Base-by-base conservation (phyloP, 2,888 invertebrate species). In the Leptopterna dolabrata region DNA sequence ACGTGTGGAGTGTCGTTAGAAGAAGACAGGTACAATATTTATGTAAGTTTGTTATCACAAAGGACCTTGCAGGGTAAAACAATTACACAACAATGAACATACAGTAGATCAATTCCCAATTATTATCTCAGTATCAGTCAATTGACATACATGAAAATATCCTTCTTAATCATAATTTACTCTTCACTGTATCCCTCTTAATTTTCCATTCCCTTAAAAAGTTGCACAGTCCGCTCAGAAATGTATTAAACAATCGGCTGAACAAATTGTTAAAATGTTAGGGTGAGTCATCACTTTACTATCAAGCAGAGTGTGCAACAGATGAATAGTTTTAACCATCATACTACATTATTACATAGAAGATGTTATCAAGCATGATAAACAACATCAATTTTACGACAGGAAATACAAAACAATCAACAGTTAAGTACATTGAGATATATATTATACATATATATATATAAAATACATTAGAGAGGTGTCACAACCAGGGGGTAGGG, bases 341-440 rank as follows among this genome's bases (percentile, higher is more conserved):
- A 27, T 43, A 78, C 86, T 86, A 88, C 85, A 88, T 47, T 85
- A 86, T 86, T 78, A 78, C 76, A 86, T 78, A 55, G 41, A 86
- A 78, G 78, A 55, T 87, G 89, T 85, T 85, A 78, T 84, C 55
- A 88, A 89, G 88, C 88, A 88, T 88, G 86, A 88, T 88, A 70
- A 88, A 88, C 88, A 89, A 89, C 88, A 89, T 87, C 86, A 71
- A 88, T 88, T 63, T 87, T 88, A 89, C 88, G 80, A 87, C 89
- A 88, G 87, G 89, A 89, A 88, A 87, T 87, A 89, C 86, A 89
- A 87, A 89, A 88, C 88, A 78, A 87, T 88, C 89, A 89, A 90
- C 89, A 89, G 89, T 89, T 90, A 90, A 90, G 89, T 90, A 89
- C 89, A 89, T 63, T 63, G 63, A 63, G n/a, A 63, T 63, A 63